Conservation (phyloP, 2,797 vertebrate species). For the Muraenolepis orangiensis region DNA sequence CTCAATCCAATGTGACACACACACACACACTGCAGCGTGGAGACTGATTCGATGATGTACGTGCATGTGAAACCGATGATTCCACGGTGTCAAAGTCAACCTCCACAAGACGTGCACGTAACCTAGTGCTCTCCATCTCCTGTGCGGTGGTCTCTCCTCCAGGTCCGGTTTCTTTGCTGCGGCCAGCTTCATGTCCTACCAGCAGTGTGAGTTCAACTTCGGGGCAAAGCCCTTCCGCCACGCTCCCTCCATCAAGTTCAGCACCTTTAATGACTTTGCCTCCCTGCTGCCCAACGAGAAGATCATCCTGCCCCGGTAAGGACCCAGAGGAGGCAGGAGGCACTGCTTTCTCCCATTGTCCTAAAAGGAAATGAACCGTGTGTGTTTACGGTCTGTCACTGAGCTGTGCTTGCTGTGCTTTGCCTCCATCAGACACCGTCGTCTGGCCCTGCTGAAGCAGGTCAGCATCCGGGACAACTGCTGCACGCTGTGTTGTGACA, state of each 20-base stretch:
- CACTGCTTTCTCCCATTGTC: neutral
- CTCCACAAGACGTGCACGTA: neutral
- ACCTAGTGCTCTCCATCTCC: neutral
- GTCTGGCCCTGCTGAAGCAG: slow-evolving; percentile 91
- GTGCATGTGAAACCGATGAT: too few species aligned
- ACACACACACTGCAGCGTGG: too few species aligned
- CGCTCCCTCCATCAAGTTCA: slow-evolving; percentile 90
- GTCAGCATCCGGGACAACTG: slow-evolving; percentile 98
- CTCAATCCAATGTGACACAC: too few species aligned
- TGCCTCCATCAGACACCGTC: slow-evolving; percentile 65
- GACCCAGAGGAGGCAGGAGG: slow-evolving; percentile 1
- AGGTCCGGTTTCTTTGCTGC: slow-evolving; percentile 98
- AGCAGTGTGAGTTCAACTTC: slow-evolving; percentile 99
- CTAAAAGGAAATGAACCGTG: neutral
- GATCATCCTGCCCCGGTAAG: slow-evolving; percentile 97
- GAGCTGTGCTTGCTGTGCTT: neutral
- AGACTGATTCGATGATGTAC: too few species aligned
- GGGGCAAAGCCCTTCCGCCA: slow-evolving; percentile 96
- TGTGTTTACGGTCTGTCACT: slow-evolving; percentile 1
- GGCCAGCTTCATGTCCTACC: slow-evolving; percentile 99
- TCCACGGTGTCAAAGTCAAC: neutral
- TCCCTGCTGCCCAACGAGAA: slow-evolving; percentile 92
- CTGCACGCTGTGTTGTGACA: slow-evolving; percentile 96
- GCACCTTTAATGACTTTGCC: slow-evolving; percentile 97
- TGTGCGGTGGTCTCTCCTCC: slow-evolving; percentile 6